Percentiles rank a stretch among this genome's conserved stretches.
Evolutionary conservation across 2,797 vertebrate genomes (phyloP).

Genomic region (Aplochiton taeniatus): DNA sequence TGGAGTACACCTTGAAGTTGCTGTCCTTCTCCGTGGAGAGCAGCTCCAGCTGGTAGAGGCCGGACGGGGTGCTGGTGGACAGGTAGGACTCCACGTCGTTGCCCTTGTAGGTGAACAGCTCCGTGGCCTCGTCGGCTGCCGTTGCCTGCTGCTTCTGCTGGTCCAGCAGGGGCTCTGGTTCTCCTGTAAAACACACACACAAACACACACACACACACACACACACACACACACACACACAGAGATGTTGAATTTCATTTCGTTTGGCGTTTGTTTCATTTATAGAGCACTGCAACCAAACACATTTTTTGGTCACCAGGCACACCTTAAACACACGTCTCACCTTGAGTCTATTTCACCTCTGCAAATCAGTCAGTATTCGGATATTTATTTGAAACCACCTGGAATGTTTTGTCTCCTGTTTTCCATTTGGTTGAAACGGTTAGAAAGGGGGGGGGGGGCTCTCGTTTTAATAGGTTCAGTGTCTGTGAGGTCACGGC

Average conservation of each 20-base stretch:
- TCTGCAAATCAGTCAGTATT: no score
- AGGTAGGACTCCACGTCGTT: conserved; percentile 94
- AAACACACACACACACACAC: conserved; percentile 29
- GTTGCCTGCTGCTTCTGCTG: conserved; percentile 93
- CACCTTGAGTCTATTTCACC: no score
- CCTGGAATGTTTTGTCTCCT: conserved; percentile 33
- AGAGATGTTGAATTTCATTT: conserved; percentile 5
- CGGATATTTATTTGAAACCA: conserved; percentile 8
- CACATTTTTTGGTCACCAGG: background rate
- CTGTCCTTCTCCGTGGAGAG: conserved; percentile 98
- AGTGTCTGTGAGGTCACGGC: conserved; percentile 53
- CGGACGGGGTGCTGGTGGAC: conserved; percentile 88
- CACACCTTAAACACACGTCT: no score
- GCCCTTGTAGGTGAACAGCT: conserved; percentile 94
- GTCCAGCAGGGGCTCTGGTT: conserved; percentile 87
- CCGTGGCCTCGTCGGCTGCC: conserved; percentile 81
- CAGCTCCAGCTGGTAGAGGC: conserved; percentile 93
- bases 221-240: conserved; percentile 25
- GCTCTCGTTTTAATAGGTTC: conserved; percentile 23
- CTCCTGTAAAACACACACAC: conserved; percentile 74
- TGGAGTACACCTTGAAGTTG: conserved; percentile 93
- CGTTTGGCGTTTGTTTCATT: background rate
- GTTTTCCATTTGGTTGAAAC: conserved; percentile 26
- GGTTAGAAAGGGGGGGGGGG: background rate
- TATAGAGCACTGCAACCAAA: background rate